These are phyloP conservation scores for Rhimphoctona megacephalus DNA, from an alignment of 2,888 invertebrate genomes.

Conservation along the genomic window DNA sequence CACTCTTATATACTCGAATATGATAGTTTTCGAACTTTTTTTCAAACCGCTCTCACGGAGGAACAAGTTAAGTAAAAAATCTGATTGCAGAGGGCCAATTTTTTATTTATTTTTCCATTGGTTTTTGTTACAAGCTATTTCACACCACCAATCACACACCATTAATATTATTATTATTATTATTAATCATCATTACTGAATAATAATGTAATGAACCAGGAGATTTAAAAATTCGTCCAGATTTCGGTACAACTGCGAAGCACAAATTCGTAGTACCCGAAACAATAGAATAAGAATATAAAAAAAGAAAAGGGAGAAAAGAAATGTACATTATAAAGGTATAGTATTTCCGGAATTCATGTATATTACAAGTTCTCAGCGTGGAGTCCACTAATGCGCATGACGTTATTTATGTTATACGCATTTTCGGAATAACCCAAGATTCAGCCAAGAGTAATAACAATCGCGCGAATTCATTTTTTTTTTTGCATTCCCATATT, in stretches of 20 bases:
- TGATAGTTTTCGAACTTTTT: too few relatives aligned
- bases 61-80: too few relatives aligned
- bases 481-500: not conserved
- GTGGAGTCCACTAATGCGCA: slow-evolving; percentile 15
- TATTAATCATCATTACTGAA: too few relatives aligned
- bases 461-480: not conserved
- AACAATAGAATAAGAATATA: not conserved
- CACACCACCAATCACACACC: too few relatives aligned
- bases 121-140: too few relatives aligned
- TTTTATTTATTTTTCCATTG: too few relatives aligned
- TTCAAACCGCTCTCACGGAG: too few relatives aligned
- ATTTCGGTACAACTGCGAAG: not conserved
- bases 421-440: slow-evolving; percentile 60
- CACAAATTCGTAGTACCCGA: not conserved
- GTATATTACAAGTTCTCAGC: slow-evolving; percentile 45
- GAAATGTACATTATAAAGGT: not conserved
- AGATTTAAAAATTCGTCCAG: not conserved
- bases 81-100: too few relatives aligned
- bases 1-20: too few relatives aligned
- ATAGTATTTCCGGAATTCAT: slow-evolving; percentile 46
- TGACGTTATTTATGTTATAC: slow-evolving; percentile 56
- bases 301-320: not conserved
- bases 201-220: not conserved
- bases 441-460: slow-evolving; percentile 39
- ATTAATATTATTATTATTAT: too few relatives aligned